A percentile compares a stretch with the other conserved stretches of the same genome.
Conservation (phyloP, 1,140 invertebrate species). For the Delia radicum region DNA sequence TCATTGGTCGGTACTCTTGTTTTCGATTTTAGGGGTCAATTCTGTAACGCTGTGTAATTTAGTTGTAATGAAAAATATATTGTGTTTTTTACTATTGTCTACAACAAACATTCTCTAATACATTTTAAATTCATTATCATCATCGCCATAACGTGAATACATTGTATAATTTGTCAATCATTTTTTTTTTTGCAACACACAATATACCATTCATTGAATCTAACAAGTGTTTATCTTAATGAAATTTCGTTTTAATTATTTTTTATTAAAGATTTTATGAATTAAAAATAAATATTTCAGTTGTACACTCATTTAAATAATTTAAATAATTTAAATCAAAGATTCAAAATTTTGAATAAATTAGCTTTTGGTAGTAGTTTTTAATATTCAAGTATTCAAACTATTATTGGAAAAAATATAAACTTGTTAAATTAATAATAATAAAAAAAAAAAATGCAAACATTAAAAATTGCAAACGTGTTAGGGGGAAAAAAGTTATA, state of each 20-base stretch:
- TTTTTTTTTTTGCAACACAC: background rate
- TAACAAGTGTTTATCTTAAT: conserved; percentile 16
- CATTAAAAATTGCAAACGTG: conserved; percentile 2
- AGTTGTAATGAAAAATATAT: background rate
- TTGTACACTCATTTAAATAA: background rate
- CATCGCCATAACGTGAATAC: no score
- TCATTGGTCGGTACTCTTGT: no score
- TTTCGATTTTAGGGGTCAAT: no score
- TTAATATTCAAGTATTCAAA: no score
- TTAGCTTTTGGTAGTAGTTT: background rate
- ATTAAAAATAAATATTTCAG: background rate
- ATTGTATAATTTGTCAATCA: background rate
- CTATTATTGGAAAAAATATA: no score
- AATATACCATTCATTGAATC: background rate
- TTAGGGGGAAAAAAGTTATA: background rate
- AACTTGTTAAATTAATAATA: no score
- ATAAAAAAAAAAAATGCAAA: background rate
- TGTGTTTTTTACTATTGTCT: background rate
- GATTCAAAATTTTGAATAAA: conserved; percentile 5
- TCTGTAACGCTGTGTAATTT: no score
- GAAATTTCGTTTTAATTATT: background rate
- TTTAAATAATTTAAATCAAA: background rate
- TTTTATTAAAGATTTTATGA: background rate
- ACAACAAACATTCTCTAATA: background rate
- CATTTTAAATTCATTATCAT: no score